Evolutionary conservation across 2,888 invertebrate species (phyloP).

Genomic region (Dichetophora obliterata): DNA sequence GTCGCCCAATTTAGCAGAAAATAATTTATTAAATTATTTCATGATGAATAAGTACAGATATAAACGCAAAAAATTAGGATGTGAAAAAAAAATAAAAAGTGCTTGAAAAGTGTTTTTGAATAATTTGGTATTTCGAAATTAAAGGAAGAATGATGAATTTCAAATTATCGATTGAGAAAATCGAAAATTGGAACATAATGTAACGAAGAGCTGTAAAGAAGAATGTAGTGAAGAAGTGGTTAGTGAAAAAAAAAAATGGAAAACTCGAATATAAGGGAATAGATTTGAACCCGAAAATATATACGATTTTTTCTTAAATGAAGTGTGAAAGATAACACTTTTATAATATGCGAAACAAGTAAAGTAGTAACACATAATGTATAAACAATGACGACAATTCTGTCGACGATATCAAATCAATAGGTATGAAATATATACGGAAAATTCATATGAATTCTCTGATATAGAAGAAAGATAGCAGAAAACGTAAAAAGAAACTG

Average conservation of each 20-base stretch:
- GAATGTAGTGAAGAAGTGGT: conserved; percentile 45
- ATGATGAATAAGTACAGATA: conserved; percentile 11
- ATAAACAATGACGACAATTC: neutral
- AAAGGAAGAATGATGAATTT: conserved; percentile 32
- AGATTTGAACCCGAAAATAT: neutral
- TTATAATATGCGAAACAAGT: conserved; percentile 15
- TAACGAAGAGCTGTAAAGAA: conserved; percentile 44
- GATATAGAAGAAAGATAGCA: conserved; percentile 15
- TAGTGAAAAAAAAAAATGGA: conserved; percentile 23
- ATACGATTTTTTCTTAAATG: too few species aligned
- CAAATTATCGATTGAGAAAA: conserved; percentile 52
- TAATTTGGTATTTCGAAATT: conserved; percentile 15
- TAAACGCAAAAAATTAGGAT: neutral
- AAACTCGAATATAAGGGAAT: too few species aligned
- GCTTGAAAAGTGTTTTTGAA: conserved; percentile 30
- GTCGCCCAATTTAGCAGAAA: conserved; percentile 47
- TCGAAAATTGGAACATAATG: conserved; percentile 54
- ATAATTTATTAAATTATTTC: conserved; percentile 11
- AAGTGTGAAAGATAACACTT: conserved; percentile 3
- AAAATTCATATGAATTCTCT: conserved; percentile 10
- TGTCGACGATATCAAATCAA: conserved; percentile 11
- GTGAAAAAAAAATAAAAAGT: conserved; percentile 12
- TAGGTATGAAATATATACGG: conserved; percentile 18
- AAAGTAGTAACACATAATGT: conserved; percentile 9
- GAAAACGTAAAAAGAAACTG: conserved; percentile 21